Conservation (phyloP, 2,113 vertebrate species). For the Pantherophis guttatus region DNA sequence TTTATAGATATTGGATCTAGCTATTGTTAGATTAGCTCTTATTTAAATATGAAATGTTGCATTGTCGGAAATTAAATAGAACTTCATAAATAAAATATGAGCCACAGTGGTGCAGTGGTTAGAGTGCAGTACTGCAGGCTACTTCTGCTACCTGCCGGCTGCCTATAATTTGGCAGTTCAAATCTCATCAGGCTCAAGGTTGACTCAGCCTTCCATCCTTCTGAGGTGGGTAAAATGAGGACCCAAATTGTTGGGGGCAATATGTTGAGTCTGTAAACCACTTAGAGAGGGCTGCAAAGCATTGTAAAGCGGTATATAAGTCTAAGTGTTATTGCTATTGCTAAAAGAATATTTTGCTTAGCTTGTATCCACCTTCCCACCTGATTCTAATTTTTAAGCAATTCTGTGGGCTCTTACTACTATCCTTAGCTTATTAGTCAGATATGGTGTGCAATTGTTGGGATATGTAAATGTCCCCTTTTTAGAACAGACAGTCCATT, state of each 20-base stretch:
- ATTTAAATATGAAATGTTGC: background rate
- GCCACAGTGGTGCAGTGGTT: too few species aligned
- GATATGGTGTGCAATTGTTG: background rate
- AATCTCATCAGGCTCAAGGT: too few species aligned
- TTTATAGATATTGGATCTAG: background rate
- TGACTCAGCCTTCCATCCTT: too few species aligned
- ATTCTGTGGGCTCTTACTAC: background rate
- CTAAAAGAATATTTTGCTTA: background rate
- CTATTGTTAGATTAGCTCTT: background rate
- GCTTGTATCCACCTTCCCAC: background rate
- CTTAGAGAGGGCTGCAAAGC: too few species aligned
- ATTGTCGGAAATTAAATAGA: background rate
- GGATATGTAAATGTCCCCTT: background rate
- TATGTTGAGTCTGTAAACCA: too few species aligned
- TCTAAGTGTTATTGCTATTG: too few species aligned
- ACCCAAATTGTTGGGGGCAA: too few species aligned
- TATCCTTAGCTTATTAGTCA: background rate
- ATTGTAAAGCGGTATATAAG: too few species aligned
- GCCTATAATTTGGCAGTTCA: too few species aligned
- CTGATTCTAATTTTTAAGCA: background rate
- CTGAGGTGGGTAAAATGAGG: too few species aligned
- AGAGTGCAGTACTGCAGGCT: too few species aligned
- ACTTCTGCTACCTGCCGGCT: too few species aligned
- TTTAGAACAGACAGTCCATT: background rate
- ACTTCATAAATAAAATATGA: background rate